phyloP scores from a whole-genome alignment of 2,113 vertebrate species.

The Columba janthina region DNA sequence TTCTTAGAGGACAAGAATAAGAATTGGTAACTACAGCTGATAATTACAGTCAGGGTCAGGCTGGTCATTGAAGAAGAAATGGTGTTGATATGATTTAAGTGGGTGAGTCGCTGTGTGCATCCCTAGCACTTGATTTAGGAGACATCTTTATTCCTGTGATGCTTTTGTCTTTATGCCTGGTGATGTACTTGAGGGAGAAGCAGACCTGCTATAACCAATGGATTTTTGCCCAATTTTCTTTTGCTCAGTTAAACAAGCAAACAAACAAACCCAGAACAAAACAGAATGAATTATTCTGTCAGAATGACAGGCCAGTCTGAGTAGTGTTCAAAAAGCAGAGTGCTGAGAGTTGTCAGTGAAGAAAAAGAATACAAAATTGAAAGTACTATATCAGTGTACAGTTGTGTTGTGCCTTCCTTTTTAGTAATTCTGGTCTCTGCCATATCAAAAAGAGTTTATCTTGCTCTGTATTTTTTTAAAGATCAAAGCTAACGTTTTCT shows the following conservation, averaged over 20 bases:
- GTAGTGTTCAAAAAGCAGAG: background rate
- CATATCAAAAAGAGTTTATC: background rate
- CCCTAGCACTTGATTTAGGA: background rate
- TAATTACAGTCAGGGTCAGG: background rate
- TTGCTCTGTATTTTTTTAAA: background rate
- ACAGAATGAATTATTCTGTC: background rate
- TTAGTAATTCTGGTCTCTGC: background rate
- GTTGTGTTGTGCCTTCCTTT: background rate
- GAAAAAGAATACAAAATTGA: background rate
- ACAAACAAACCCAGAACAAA: background rate
- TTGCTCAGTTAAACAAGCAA: background rate
- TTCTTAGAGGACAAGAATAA: too few species aligned
- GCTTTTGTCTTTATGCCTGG: background rate
- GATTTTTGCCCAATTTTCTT: background rate
- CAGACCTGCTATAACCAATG: background rate
- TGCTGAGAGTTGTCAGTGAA: background rate
- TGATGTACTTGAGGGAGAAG: background rate
- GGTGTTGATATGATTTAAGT: background rate
- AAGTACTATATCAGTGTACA: background rate
- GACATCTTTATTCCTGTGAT: background rate
- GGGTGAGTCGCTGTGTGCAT: background rate
- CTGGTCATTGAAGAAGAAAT: background rate
- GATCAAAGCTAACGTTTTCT: background rate
- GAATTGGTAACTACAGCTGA: background rate
- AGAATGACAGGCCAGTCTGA: background rate